These are phyloP conservation scores for Amiota communis DNA, from an alignment of 2,888 invertebrate genomes.

Conservation along the genomic window DNA sequence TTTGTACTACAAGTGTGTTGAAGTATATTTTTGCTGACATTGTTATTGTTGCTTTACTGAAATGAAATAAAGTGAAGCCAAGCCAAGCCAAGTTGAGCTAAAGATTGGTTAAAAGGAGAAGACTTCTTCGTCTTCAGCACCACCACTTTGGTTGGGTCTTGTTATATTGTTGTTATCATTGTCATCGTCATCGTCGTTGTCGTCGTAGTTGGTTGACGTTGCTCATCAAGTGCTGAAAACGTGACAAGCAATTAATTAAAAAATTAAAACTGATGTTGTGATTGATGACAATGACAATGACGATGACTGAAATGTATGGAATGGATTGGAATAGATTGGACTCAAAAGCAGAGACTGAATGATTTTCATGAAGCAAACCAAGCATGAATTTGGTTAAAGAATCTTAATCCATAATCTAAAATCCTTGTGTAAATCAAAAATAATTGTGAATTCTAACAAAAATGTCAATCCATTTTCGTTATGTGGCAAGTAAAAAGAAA, in stretches of 20 bases:
- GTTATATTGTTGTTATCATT: no score
- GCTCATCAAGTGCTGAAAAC: slow-evolving; percentile 37
- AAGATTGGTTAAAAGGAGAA: no score
- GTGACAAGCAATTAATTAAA: slow-evolving; percentile 66
- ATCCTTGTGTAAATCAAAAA: neutral
- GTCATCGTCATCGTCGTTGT: neutral
- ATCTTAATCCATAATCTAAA: neutral
- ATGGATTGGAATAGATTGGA: no score
- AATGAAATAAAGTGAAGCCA: no score
- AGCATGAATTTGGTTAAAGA: neutral
- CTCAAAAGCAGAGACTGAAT: no score
- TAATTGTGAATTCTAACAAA: neutral
- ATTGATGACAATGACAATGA: slow-evolving; percentile 8
- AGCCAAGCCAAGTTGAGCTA: no score
- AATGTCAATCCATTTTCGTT: neutral
- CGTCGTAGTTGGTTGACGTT: neutral
- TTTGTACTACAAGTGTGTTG: no score
- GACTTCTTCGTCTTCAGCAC: no score
- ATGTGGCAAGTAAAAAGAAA: neutral
- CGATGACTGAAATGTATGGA: neutral
- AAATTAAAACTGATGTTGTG: slow-evolving; percentile 49
- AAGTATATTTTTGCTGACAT: no score
- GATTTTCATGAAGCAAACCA: neutral
- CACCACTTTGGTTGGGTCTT: no score
- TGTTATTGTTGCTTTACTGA: no score